A percentile compares a stretch with the other conserved stretches of the same genome.
Conservation (phyloP, 2,113 vertebrate species). For the Apistogramma diplotaenia region DNA sequence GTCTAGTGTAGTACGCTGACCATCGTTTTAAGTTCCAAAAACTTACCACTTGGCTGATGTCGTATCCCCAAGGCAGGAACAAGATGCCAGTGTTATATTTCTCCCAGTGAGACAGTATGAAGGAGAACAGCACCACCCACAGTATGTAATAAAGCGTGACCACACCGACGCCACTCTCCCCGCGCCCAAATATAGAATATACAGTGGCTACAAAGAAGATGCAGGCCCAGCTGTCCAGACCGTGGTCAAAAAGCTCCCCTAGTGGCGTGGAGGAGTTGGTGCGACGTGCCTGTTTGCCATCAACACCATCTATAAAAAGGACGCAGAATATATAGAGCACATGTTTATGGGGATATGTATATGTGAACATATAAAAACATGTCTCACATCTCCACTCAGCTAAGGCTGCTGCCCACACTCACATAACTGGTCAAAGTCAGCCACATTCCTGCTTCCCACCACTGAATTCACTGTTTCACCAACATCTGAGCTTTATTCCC, state of each 20-base stretch:
- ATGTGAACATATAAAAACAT: background rate
- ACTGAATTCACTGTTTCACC: too few relatives aligned
- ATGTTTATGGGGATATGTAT: background rate
- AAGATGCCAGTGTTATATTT: slow-evolving; percentile 98
- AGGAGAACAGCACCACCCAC: slow-evolving; percentile 98
- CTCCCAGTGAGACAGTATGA: slow-evolving; percentile 99
- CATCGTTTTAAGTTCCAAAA: background rate
- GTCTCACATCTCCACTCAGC: background rate
- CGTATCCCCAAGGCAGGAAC: slow-evolving; percentile 98
- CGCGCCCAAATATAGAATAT: slow-evolving; percentile 96
- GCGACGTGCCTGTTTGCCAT: slow-evolving; percentile 95
- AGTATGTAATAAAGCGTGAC: slow-evolving; percentile 89
- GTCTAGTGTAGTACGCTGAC: background rate
- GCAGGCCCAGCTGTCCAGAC: slow-evolving; percentile 97
- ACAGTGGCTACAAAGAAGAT: slow-evolving; percentile 96
- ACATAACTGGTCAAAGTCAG: slow-evolving; percentile 1
- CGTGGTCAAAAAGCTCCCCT: slow-evolving; percentile 98
- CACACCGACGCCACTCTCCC: slow-evolving; percentile 87
- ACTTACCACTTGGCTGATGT: slow-evolving; percentile 97
- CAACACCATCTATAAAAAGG: slow-evolving; percentile 85
- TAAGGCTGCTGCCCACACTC: slow-evolving; percentile 2
- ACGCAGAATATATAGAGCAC: background rate
- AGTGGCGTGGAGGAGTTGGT: slow-evolving; percentile 96
- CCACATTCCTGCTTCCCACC: too few relatives aligned
- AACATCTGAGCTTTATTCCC: too few relatives aligned